phyloP scores from a whole-genome alignment of 2,113 vertebrate genomes.

The Calonectris borealis region DNA sequence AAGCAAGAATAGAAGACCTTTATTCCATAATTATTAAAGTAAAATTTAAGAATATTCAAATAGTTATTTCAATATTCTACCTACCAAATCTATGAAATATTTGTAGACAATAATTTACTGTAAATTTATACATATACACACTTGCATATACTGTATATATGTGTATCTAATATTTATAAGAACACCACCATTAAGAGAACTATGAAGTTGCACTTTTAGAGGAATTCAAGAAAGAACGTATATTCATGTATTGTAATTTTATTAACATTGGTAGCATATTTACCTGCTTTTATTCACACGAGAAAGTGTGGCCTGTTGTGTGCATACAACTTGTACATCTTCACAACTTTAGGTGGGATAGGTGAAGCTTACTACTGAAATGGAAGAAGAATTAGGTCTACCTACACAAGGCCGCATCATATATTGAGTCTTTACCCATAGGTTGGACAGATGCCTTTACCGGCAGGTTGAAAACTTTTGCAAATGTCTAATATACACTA shows the following conservation, averaged over 20 bases:
- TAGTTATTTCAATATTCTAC: not conserved
- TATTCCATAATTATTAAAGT: not conserved
- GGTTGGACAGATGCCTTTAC: not conserved
- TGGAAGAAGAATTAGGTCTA: not conserved
- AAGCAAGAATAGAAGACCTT: not conserved
- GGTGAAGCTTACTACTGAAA: not conserved
- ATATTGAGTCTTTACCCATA: not conserved
- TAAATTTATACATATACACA: not conserved
- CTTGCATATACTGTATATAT: not conserved
- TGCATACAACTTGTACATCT: not conserved
- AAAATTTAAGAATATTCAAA: not conserved
- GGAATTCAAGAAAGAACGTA: not conserved
- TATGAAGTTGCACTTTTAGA: not conserved
- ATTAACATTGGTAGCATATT: not conserved
- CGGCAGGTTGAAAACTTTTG: not conserved
- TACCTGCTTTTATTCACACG: not conserved
- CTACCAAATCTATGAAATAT: not conserved
- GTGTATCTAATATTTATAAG: not conserved
- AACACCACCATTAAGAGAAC: not conserved
- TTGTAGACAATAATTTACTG: not conserved
- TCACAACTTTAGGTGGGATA: not conserved
- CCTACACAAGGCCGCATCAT: accelerated
- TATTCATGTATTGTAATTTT: not conserved
- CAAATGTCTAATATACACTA: not conserved
- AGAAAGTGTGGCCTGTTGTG: not conserved